Evolutionary conservation across 2,797 vertebrate genomes (phyloP), one percentile per base, ranked within the genome.

Genomic region (Zenarchopterus dispar): DNA sequence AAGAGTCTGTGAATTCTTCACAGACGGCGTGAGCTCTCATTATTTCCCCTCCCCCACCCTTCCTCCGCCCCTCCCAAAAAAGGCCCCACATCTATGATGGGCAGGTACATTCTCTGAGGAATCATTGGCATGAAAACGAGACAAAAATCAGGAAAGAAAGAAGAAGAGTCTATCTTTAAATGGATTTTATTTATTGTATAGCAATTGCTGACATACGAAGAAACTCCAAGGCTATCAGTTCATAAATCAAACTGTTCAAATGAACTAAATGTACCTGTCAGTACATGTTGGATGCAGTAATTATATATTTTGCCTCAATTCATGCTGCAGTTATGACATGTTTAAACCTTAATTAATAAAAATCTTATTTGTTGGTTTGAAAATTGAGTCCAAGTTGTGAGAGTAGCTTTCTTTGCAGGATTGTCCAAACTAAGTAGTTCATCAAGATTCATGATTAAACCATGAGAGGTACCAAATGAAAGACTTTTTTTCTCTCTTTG

Each of bases 31-130:
- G 76, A 73, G 80, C 70, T 58, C 79, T 87, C 84, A 86, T 90
- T 88, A 87, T 86, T 83, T 79, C 72, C 74, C 67, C 70, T 67
- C 75, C 75, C 73, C 60, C 41, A 51, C 56, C 43, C 42, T 8
- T 7, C 24, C 24, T 3, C 24, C 24, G 6, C 24, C 24, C 6
- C 24, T 26, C 24, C 6, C 6, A 26, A 3, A 26, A 1, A 13
- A 79, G 67, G 64, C 81, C 79, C 72, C 71, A 67, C 17, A 6
- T 39, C 49, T 44, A 0, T 91, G 90, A 91, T 77, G 64, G 87
- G 88, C 87, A 90, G 84, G 78, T 84, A 83, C 75, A 73, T 81
- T 81, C 77, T 85, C 82, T 16, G 57, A 82, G 82, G 84, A 85
- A 78, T 87, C 78, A 72, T 60, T 67, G 68, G 76, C 75, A 73